phyloP scores from a whole-genome alignment of 2,113 vertebrate genomes.

The Mustelus asterias region DNA sequence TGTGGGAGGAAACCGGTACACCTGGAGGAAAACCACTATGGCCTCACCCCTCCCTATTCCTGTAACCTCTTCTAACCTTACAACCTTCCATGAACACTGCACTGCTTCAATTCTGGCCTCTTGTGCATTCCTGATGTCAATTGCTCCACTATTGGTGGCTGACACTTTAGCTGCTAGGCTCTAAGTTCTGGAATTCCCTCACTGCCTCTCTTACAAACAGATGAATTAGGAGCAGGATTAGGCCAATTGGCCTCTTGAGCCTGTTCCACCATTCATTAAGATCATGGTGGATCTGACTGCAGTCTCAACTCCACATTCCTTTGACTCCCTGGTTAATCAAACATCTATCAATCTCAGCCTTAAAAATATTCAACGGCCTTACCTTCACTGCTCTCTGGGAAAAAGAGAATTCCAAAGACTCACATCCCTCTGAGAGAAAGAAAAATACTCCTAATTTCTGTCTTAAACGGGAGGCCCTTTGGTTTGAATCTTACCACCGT shows the following conservation, averaged over 20 bases:
- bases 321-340: not conserved
- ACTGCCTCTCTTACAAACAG: not conserved
- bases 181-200: too few species aligned
- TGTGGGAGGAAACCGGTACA: too few species aligned
- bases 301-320: not conserved
- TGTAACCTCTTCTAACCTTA: not conserved
- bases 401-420: not conserved
- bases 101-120: not conserved
- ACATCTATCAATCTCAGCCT: not conserved
- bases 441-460: not conserved
- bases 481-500: too few species aligned
- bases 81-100: not conserved
- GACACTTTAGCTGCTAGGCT: too few species aligned
- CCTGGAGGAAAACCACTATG: too few species aligned
- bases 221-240: not conserved
- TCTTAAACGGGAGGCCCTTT: not conserved
- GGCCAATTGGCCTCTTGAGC: not conserved
- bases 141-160: not conserved
- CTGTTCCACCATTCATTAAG: not conserved
- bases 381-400: not conserved
- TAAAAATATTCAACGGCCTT: not conserved
- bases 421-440: not conserved
- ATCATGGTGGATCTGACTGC: not conserved
- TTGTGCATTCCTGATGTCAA: not conserved
- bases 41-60: not conserved